Evolutionary conservation across 2,888 invertebrate species (phyloP).

Genomic region (Globia sparganii): DNA sequence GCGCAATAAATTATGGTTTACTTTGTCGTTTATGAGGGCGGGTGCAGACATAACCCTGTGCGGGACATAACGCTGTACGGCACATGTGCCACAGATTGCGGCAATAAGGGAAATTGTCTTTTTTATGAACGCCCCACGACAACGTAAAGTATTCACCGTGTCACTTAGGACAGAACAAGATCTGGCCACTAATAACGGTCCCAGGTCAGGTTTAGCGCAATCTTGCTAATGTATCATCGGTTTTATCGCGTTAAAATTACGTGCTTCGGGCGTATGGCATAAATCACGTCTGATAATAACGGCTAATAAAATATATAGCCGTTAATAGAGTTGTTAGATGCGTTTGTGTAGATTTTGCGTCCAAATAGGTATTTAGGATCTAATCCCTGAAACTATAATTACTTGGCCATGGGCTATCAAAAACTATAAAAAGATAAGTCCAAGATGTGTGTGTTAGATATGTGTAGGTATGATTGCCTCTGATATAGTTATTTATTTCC

Average conservation of each 20-base stretch:
- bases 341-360: constrained; percentile 12
- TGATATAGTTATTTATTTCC: not conserved
- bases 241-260: constrained; percentile 54
- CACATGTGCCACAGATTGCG: constrained; percentile 90
- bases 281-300: constrained; percentile 44
- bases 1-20: constrained; percentile 89
- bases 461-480: no score
- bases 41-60: constrained; percentile 86
- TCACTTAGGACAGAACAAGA: constrained; percentile 73
- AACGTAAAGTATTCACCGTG: constrained; percentile 85
- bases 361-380: not conserved
- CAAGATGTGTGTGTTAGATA: not conserved
- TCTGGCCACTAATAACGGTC: constrained; percentile 67
- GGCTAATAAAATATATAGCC: constrained; percentile 41
- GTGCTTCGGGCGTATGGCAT: constrained; percentile 41
- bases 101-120: constrained; percentile 91
- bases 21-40: constrained; percentile 90
- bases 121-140: constrained; percentile 88
- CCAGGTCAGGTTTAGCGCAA: constrained; percentile 39
- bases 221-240: constrained; percentile 56
- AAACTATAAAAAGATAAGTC: not conserved
- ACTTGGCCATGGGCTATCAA: not conserved
- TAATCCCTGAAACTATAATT: not conserved
- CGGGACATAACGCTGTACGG: constrained; percentile 78
- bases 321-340: constrained; percentile 39